Base-by-base conservation (phyloP, 1,140 invertebrate genomes). In the Megalopta genalis region DNA sequence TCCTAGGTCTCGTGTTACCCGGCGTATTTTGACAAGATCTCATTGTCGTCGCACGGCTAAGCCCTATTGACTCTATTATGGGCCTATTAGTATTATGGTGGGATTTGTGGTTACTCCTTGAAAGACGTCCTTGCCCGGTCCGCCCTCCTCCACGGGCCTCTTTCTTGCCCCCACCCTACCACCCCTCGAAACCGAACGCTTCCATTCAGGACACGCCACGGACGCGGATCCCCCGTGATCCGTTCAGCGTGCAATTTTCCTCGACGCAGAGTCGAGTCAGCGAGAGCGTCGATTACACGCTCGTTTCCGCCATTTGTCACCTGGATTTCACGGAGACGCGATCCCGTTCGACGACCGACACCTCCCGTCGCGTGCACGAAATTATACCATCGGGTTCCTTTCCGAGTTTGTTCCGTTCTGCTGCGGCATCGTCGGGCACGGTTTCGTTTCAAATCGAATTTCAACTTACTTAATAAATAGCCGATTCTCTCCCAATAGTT, bases 1-100 rank as follows among this genome's bases (percentile, higher is more conserved):
- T 92, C 91, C 91, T 91, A 91, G 87, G 84, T 91, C 90, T 93
- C 92, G 88, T 88, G 88, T 93, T 93, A 92, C 92, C 83, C 80
- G 63, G 59, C 85, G 90, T 93, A 93, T 93, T 93, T 93, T 93
- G 92, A 93, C 92, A 93, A 89, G 91, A 92, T 91, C 89, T 90
- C 86, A 93, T 93, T 93, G 92, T 93, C 90, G 89, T 86, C 68
- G 86, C 83, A 76, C 86, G 86, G 88, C 90, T 90, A 90, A 92
- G 89, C 90, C 87, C 92, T 90, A 93, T 93, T 93, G 92, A 93
- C 89, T 91, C 92, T 89, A 93, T 93, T 92, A 93, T 93, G 89
- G 84, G 83, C 89, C 92, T 93, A 93, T 93, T 93, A 93, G 92
- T 93, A 92, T 93, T 93, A 93, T 93, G 90, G 89, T 85, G 83